Base-by-base conservation (phyloP, 2,888 invertebrate species). In the Digitonthophagus gazella region DNA sequence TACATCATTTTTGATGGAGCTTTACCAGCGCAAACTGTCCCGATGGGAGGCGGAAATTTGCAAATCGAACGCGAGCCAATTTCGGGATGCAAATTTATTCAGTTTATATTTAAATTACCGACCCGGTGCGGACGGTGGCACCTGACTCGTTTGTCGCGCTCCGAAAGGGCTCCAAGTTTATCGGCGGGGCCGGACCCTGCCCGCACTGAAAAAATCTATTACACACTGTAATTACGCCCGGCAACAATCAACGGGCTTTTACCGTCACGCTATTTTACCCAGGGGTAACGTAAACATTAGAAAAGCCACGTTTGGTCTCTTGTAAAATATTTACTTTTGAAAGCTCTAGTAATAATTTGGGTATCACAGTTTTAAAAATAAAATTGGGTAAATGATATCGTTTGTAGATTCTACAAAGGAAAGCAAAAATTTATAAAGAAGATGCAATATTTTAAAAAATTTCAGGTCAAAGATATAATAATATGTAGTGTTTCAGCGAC, bases 41-140 rank as follows among this genome's bases (percentile, higher is more conserved):
- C 28, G 28, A 44, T 44, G 28, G 28, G 28, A 44, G 28, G 28
- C 28, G 28, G 28, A 44, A 44, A 44, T 44, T 44, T 44, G 28
- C 28, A 44, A 44, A 44, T 44, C 28, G 28, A 44, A 44, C 28
- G 28, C 58, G 15, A 18, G 18, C 18, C 69, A 71, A 69, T 72
- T 71, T 72, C 69, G 67, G 69, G 67, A 72, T 72, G 72, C 72
- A 71, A 72, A 71, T 72, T 63, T 58, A 66, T 64, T 57, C 67
- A 69, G 20, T 55, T 72, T 71, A 71, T 68, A 70, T 69, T 67
- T 71, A 71, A 72, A 72, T 72, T 71, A 71, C 58, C 58, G 8
- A 44, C 28, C 11, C 28, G 28, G 28, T 44, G 28, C 28, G 28
- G 28, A 6, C 28, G 28, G 28, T 44, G 28, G 28, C 28, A 44